These are phyloP conservation scores for Parthenolecanium corni DNA, from an alignment of 2,888 invertebrate species.

Conservation along the genomic window DNA sequence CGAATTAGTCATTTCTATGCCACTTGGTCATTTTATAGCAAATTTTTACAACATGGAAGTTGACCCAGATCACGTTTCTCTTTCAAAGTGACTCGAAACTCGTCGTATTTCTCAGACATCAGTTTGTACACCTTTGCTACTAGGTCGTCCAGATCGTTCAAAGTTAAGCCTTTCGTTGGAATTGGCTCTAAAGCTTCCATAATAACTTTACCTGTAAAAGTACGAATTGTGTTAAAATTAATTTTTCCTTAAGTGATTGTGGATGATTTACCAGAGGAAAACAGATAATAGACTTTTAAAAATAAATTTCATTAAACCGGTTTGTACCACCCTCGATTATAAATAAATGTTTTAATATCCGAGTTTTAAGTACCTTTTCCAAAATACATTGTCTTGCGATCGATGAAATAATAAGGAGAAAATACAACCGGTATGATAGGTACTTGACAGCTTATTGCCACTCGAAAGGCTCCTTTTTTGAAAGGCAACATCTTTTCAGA, in stretches of 20 bases:
- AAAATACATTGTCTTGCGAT: constrained; percentile 35
- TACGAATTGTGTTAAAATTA: too few species aligned
- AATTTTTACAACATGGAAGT: constrained; percentile 17
- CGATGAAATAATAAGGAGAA: constrained; percentile 42
- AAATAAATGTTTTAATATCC: too few species aligned
- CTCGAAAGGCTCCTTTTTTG: constrained; percentile 51
- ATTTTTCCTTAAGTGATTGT: too few species aligned
- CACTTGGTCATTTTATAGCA: too few species aligned
- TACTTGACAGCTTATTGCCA: constrained; percentile 45
- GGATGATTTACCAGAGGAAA: too few species aligned
- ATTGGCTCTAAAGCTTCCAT: constrained; percentile 35
- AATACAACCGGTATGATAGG: constrained; percentile 48
- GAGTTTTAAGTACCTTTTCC: constrained; percentile 34
- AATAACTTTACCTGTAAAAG: constrained; percentile 32
- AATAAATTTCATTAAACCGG: too few species aligned
- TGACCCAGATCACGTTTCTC: neutral
- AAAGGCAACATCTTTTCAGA: constrained; percentile 44
- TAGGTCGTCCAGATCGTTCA: constrained; percentile 33
- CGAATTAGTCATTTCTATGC: too few species aligned
- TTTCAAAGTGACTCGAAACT: constrained; percentile 27
- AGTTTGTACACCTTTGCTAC: constrained; percentile 35
- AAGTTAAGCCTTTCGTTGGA: constrained; percentile 33
- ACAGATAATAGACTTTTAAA: too few species aligned
- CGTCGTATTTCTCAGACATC: constrained; percentile 36
- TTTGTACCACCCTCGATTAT: too few species aligned